Percentiles rank a stretch among this genome's conserved stretches.
Evolutionary conservation across 2,888 invertebrate genomes (phyloP).

Genomic region (Tetranychus truncatus): DNA sequence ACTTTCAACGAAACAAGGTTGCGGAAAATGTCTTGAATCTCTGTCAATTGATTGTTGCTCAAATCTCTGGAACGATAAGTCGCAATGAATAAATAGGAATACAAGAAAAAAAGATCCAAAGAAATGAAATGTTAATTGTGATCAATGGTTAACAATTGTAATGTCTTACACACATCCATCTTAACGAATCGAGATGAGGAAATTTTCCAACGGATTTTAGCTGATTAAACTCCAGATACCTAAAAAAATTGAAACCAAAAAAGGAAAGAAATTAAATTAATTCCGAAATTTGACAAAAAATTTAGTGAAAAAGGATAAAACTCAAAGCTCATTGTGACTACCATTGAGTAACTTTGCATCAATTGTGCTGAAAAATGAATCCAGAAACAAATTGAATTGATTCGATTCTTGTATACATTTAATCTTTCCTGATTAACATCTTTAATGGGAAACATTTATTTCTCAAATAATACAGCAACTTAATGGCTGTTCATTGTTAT

Average conservation of each 20-base stretch:
- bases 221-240: background rate
- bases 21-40: background rate
- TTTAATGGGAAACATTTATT: no score
- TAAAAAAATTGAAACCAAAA: background rate
- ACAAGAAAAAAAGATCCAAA: background rate
- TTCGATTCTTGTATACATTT: no score
- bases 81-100: background rate
- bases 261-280: background rate
- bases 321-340: no score
- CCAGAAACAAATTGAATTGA: no score
- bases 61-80: background rate
- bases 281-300: background rate
- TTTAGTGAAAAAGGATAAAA: no score
- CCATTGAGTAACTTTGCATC: no score
- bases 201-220: background rate
- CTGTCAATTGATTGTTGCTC: background rate
- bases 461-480: no score
- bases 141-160: background rate
- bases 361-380: no score
- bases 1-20: background rate
- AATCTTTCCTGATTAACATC: no score
- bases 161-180: constrained; percentile 9
- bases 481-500: no score
- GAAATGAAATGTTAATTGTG: background rate
- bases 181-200: background rate